phyloP scores from a whole-genome alignment of 2,113 vertebrate species.

The Cephalopterus ornatus region DNA sequence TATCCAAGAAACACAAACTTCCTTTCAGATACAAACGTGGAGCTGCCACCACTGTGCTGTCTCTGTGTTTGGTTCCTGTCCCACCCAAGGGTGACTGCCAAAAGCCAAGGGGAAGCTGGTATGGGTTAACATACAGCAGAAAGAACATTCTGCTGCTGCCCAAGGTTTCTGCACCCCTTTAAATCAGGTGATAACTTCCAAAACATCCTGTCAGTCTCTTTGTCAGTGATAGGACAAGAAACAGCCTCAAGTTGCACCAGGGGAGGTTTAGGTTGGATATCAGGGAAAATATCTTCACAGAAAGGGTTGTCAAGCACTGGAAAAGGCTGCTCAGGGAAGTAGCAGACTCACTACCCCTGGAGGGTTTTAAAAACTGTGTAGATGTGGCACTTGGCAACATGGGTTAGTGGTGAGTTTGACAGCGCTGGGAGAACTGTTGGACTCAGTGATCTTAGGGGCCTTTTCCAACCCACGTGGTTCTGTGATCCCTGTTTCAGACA shows the following conservation, averaged over 20 bases:
- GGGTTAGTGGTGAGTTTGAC: too few relatives aligned
- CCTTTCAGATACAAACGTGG: neutral
- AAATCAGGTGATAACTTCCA: neutral
- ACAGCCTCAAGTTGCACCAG: neutral
- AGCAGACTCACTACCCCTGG: neutral
- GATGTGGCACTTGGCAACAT: accelerated
- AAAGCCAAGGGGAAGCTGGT: neutral
- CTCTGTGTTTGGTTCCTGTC: neutral
- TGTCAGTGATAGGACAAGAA: neutral
- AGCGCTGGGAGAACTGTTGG: neutral
- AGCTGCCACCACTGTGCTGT: neutral
- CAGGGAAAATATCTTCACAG: neutral
- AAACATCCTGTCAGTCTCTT: neutral
- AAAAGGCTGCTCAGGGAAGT: neutral
- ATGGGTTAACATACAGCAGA: neutral
- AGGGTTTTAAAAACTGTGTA: neutral
- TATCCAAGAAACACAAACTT: neutral
- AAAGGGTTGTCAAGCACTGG: neutral
- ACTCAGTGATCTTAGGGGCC: neutral
- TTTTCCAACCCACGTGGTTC: neutral
- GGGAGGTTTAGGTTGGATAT: neutral
- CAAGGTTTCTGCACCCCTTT: neutral
- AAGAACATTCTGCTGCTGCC: neutral
- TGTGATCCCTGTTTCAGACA: neutral
- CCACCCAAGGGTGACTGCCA: neutral